phyloP scores from a whole-genome alignment of 2,888 invertebrate species.

The Catocala fraxini region DNA sequence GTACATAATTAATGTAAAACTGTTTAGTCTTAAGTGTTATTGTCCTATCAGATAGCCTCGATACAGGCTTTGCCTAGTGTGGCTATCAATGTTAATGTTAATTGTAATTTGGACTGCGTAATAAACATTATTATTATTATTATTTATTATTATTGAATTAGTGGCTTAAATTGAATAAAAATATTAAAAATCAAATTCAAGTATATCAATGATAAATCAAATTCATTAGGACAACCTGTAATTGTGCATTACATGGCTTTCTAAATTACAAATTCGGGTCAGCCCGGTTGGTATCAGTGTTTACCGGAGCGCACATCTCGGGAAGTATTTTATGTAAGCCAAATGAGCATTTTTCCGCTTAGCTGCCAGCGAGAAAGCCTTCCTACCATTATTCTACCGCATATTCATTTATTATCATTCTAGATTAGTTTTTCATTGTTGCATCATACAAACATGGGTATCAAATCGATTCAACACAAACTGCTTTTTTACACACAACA shows the following conservation, averaged over 20 bases:
- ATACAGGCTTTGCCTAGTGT: too few relatives aligned
- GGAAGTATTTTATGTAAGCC: constrained; percentile 68
- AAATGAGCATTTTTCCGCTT: constrained; percentile 72
- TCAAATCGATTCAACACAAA: not conserved
- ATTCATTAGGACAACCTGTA: too few relatives aligned
- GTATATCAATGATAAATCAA: too few relatives aligned
- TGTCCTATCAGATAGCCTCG: too few relatives aligned
- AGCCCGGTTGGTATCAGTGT: constrained; percentile 41
- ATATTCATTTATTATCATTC: constrained; percentile 42
- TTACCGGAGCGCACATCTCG: constrained; percentile 52
- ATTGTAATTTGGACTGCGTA: too few relatives aligned
- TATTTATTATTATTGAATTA: too few relatives aligned
- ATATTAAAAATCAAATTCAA: too few relatives aligned
- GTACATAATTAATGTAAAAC: too few relatives aligned
- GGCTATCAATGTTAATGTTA: too few relatives aligned
- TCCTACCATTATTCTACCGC: constrained; percentile 38
- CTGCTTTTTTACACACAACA: not conserved
- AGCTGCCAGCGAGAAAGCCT: constrained; percentile 52
- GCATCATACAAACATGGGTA: constrained; percentile 7
- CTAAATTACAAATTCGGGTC: constrained; percentile 9
- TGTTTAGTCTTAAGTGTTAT: too few relatives aligned
- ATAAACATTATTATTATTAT: too few relatives aligned
- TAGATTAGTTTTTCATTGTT: constrained; percentile 34
- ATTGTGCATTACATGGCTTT: not conserved
- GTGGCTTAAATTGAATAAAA: too few relatives aligned